These are phyloP conservation scores for Monodelphis domestica DNA, from an alignment of 2,797 vertebrate species.

Conservation along the genomic window DNA sequence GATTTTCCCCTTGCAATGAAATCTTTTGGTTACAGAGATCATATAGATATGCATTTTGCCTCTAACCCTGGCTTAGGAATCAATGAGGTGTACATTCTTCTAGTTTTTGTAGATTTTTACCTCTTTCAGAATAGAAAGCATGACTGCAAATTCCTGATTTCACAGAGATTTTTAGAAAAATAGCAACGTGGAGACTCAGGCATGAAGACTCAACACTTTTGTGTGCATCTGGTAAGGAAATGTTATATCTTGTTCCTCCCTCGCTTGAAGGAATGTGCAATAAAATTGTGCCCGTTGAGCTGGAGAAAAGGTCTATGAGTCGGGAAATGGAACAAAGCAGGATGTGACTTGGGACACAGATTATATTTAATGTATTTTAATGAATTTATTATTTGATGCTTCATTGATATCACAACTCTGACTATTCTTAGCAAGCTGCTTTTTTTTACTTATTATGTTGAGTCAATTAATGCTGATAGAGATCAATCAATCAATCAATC, in stretches of 20 bases:
- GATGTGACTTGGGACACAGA: neutral
- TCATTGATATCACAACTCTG: neutral
- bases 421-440: neutral
- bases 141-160: neutral
- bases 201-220: neutral
- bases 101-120: neutral
- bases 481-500: neutral
- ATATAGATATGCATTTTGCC: neutral
- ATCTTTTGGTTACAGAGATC: neutral
- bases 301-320: neutral
- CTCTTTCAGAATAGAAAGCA: neutral
- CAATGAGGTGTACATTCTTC: neutral
- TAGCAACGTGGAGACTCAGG: neutral
- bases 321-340: neutral
- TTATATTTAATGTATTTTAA: neutral
- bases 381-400: neutral
- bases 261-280: neutral
- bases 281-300: neutral
- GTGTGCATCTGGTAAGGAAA: neutral
- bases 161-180: neutral
- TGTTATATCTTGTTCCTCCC: neutral
- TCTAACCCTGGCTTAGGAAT: neutral
- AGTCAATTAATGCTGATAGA: neutral
- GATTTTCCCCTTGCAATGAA: neutral
- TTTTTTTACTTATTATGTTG: neutral